phyloP scores from a whole-genome alignment of 2,888 invertebrate genomes.

The Drosophila mercatorum region DNA sequence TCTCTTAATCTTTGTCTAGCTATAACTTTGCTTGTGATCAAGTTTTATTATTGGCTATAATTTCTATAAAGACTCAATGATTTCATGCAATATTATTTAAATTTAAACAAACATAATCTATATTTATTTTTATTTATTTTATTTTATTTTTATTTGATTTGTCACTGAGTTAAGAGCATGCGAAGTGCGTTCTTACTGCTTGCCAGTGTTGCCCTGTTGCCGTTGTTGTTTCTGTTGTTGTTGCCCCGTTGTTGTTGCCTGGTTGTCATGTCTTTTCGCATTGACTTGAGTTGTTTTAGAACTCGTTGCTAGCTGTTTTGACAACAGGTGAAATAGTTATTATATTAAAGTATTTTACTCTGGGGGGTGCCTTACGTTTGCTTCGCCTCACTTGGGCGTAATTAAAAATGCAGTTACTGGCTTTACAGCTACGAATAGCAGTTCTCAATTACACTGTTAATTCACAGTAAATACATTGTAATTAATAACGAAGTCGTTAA shows the following conservation, averaged over 20 bases:
- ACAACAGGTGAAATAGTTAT: slow-evolving; percentile 31
- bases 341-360: background rate
- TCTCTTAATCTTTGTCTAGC: too few relatives aligned
- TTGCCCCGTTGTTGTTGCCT: too few relatives aligned
- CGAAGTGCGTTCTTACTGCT: background rate
- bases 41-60: too few relatives aligned
- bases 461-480: background rate
- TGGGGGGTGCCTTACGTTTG: background rate
- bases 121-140: too few relatives aligned
- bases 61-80: too few relatives aligned
- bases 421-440: slow-evolving; percentile 27
- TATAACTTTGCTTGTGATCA: too few relatives aligned
- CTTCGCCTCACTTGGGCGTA: background rate
- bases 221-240: background rate
- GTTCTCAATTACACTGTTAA: slow-evolving; percentile 26
- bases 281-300: slow-evolving; percentile 25
- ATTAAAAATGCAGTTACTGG: slow-evolving; percentile 41
- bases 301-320: slow-evolving; percentile 15
- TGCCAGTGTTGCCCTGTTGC: background rate
- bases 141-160: background rate
- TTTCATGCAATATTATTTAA: too few relatives aligned
- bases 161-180: background rate
- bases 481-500: slow-evolving; percentile 16
- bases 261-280: slow-evolving; percentile 13
- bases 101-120: too few relatives aligned